phyloP scores from a whole-genome alignment of 1,140 invertebrate genomes.

The Zaprionus davidi region DNA sequence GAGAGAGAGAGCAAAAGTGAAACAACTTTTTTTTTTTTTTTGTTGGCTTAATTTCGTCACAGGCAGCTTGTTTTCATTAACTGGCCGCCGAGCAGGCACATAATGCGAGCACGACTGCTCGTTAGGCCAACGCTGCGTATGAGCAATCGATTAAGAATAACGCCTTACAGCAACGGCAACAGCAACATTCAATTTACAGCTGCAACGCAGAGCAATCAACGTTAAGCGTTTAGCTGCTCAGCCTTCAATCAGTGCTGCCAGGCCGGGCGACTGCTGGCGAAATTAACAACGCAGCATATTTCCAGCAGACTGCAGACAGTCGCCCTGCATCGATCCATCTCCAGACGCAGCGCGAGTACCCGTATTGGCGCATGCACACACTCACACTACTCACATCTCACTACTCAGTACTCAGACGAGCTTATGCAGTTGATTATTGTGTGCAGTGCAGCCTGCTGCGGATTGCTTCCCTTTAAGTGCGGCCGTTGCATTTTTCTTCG shows the following conservation, averaged over 20 bases:
- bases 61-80: slow-evolving; percentile 80
- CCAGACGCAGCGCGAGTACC: slow-evolving; percentile 4
- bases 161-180: slow-evolving; percentile 30
- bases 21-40: slow-evolving; percentile 62
- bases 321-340: slow-evolving; percentile 6
- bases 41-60: slow-evolving; percentile 71
- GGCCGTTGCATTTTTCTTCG: slow-evolving; percentile 49
- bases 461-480: slow-evolving; percentile 54
- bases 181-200: slow-evolving; percentile 66
- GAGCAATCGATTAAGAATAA: slow-evolving; percentile 78
- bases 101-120: slow-evolving; percentile 54
- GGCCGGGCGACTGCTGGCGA: slow-evolving; percentile 34
- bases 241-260: slow-evolving; percentile 43
- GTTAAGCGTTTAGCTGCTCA: slow-evolving; percentile 69
- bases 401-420: neutral
- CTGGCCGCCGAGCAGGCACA: slow-evolving; percentile 56
- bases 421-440: slow-evolving; percentile 69
- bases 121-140: slow-evolving; percentile 68
- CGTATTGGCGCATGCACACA: neutral
- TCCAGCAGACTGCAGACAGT: slow-evolving; percentile 14
- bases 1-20: slow-evolving; percentile 21
- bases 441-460: slow-evolving; percentile 39
- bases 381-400: neutral
- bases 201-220: slow-evolving; percentile 67
- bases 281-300: slow-evolving; percentile 59